phyloP scores from a whole-genome alignment of 2,888 invertebrate genomes.

The Pantelozetes paolii region DNA sequence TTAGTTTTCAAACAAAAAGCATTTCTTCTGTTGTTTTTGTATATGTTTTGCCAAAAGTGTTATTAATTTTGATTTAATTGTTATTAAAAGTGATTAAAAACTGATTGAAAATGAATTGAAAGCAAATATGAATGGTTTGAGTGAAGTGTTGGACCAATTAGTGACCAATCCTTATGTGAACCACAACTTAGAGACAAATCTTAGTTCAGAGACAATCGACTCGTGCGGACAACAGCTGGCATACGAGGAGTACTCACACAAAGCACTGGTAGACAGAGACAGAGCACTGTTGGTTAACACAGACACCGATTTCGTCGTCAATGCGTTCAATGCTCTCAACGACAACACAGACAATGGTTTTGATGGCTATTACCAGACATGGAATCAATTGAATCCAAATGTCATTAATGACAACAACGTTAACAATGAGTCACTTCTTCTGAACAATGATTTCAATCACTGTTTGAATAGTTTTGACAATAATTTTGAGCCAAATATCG shows the following conservation, averaged over 20 bases:
- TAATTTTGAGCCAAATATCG: background rate
- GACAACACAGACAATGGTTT: background rate
- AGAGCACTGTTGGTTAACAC: too few relatives aligned
- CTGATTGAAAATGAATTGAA: background rate
- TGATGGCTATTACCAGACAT: background rate
- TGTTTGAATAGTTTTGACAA: constrained; percentile 5
- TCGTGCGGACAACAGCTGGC: constrained; percentile 23
- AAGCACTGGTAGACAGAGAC: constrained; percentile 10
- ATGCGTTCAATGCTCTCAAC: background rate
- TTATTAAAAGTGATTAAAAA: background rate
- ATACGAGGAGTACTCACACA: constrained; percentile 1
- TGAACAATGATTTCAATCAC: background rate
- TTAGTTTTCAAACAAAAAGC: constrained; percentile 10
- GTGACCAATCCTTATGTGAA: background rate
- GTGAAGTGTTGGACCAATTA: constrained; percentile 2
- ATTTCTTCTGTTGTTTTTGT: constrained; percentile 4
- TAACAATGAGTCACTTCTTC: background rate
- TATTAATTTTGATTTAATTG: background rate
- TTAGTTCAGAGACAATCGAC: background rate
- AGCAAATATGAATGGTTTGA: constrained; percentile 13
- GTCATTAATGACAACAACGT: background rate
- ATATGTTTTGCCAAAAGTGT: too few relatives aligned
- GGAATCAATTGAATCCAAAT: constrained; percentile 5
- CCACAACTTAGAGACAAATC: background rate
- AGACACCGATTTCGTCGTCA: background rate